Conservation (phyloP, 2,797 vertebrate species). For the Mormyrops attenuatus region DNA sequence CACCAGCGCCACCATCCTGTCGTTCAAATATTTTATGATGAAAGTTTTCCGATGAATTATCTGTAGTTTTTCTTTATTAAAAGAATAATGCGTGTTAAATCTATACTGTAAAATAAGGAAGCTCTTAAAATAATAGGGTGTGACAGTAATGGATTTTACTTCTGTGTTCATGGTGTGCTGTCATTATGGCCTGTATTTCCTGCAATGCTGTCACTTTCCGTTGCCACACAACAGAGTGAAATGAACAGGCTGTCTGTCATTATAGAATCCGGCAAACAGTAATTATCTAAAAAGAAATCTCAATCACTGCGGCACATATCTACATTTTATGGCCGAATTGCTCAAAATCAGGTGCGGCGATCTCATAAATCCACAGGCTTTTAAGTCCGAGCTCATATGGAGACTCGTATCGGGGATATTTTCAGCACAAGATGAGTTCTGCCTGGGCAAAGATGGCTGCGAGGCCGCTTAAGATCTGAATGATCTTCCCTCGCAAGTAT, state of each 20-base stretch:
- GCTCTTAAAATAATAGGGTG: neutral
- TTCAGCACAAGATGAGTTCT: neutral
- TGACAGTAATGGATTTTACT: neutral
- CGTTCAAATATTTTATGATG: neutral
- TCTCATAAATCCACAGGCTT: neutral
- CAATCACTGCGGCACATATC: neutral
- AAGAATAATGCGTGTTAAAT: neutral
- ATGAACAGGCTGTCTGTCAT: neutral
- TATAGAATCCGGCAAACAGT: neutral
- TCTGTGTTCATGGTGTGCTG: neutral
- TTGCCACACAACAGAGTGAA: neutral
- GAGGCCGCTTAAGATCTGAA: neutral
- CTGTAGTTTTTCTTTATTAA: neutral
- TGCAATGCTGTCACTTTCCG: neutral
- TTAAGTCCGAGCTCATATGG: neutral
- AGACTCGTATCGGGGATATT: neutral
- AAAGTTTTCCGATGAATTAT: neutral
- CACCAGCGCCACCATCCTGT: neutral
- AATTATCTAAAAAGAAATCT: neutral
- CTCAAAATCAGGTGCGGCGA: neutral
- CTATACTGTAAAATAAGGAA: neutral
- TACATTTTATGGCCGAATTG: neutral
- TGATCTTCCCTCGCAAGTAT: constrained; percentile 55
- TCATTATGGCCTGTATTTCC: neutral
- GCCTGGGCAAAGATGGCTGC: neutral